phyloP scores from a whole-genome alignment of 92 coral and sea anemone genomes.

The Actinernus sp. region DNA sequence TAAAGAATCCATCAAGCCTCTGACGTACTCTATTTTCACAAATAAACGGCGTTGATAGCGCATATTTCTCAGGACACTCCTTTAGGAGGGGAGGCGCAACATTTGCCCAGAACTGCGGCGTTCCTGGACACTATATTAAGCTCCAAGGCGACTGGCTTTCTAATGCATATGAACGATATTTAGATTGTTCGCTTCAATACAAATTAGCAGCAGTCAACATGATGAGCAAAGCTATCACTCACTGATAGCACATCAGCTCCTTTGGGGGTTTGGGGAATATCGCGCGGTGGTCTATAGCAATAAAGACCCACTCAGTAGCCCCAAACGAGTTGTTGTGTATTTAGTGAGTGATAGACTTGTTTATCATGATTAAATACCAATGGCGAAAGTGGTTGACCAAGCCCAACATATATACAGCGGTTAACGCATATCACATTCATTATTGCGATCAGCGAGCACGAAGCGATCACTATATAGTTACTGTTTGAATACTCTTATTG shows the following conservation, averaged over 20 bases:
- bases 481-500: too few relatives aligned
- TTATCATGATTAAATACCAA: slow-evolving; percentile 24
- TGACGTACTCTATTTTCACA: slow-evolving; percentile 18
- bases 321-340: slow-evolving; percentile 30
- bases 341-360: slow-evolving; percentile 25
- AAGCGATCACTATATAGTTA: too few relatives aligned
- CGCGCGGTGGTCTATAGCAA: slow-evolving; percentile 13
- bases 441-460: too few relatives aligned
- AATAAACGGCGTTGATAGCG: slow-evolving; percentile 12
- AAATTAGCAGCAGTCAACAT: slow-evolving; percentile 13
- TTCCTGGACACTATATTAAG: slow-evolving; percentile 25
- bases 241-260: not conserved
- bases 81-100: slow-evolving; percentile 33
- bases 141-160: slow-evolving; percentile 32
- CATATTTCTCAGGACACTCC: slow-evolving; percentile 27
- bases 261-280: slow-evolving; percentile 11
- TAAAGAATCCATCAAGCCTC: not conserved
- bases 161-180: slow-evolving; percentile 20
- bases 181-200: slow-evolving; percentile 9
- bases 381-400: too few relatives aligned
- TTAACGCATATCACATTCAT: too few relatives aligned
- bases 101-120: slow-evolving; percentile 13
- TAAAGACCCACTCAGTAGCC: slow-evolving; percentile 16
- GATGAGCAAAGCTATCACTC: slow-evolving; percentile 22
- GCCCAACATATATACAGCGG: too few relatives aligned